These are phyloP conservation scores for Cabera pusaria DNA, from an alignment of 2,888 invertebrate genomes.

Conservation along the genomic window DNA sequence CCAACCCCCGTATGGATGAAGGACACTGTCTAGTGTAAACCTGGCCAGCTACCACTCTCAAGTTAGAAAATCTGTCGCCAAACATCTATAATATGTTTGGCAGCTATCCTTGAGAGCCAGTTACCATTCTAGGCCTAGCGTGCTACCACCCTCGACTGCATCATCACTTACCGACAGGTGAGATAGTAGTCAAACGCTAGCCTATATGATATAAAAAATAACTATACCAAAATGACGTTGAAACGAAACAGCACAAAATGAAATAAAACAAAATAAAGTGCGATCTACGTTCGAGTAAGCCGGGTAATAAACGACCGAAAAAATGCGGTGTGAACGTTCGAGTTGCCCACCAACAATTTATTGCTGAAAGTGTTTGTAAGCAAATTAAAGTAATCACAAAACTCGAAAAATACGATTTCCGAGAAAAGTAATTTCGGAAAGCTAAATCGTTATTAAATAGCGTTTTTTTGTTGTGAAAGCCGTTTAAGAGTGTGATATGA, in stretches of 20 bases:
- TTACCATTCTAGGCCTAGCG: too few relatives aligned
- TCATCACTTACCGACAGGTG: too few relatives aligned
- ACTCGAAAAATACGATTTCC: conserved; percentile 29
- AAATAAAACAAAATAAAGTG: conserved; percentile 17
- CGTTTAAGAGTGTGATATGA: neutral
- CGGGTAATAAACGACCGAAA: conserved; percentile 39
- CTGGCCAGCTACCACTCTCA: too few relatives aligned
- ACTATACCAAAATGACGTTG: conserved; percentile 1
- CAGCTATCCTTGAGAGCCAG: too few relatives aligned
- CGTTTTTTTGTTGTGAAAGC: conserved; percentile 21
- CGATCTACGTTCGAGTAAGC: conserved; percentile 23
- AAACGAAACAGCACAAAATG: conserved; percentile 3
- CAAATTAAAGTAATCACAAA: conserved; percentile 46
- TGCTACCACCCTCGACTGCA: too few relatives aligned
- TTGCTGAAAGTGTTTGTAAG: conserved; percentile 38
- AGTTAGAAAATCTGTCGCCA: too few relatives aligned
- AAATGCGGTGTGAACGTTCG: conserved; percentile 36
- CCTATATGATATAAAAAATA: too few relatives aligned
- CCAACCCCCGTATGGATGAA: too few relatives aligned
- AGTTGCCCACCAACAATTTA: conserved; percentile 46
- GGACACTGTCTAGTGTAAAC: too few relatives aligned
- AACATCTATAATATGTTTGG: too few relatives aligned
- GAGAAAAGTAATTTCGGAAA: conserved; percentile 28
- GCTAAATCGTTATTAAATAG: conserved; percentile 29
- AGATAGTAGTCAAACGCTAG: too few relatives aligned